Evolutionary conservation across 1,140 invertebrate genomes (phyloP), one percentile per base, ranked within the genome.

Genomic region (Heliconius melpomene): DNA sequence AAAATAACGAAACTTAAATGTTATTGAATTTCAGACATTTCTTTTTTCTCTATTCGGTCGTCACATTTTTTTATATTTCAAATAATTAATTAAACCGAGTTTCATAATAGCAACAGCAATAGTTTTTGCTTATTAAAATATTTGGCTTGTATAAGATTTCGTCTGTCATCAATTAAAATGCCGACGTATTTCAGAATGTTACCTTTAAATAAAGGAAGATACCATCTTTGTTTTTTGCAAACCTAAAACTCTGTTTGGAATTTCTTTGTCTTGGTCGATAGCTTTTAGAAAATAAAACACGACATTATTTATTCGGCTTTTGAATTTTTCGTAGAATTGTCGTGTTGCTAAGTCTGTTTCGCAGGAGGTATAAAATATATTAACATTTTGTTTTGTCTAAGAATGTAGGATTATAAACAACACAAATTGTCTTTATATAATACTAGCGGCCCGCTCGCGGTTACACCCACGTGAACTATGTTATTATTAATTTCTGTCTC

Each of bases 171-270:
- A 66, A 66, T 66, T 66, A 29, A 16, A 66, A 66, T 26, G 60
- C 60, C 23, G 60, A 66, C 60, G 9, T 29, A 16, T 66, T 66
- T 66, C 29, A 29, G 60, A 66, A 66, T 66, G 60, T 66, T 60
- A 60, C 16, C 60, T 66, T 29, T 23, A 26, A 66, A 26, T 26
- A 16, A 66, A 66, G 23, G 9, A 5, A 66, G 60, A 66, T 66
- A 26, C 26, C 60, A 29, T 66, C 60, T 29, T 66, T 2, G 11
- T 66, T 29, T 66, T 66, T 57, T 26, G 23, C 9, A 66, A 66
- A 26, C 11, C 60, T 26, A 29, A 13, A 66, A 0, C 23, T 16
- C 60, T 29, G 60, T 66, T 66, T 29, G 60, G 60, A 29, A 66
- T 66, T 66, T 66, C 60, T 66, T 66, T 66, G 26, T 66, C 23